Evolutionary conservation across 2,113 vertebrate genomes (phyloP), one percentile per base, ranked within the genome.

Genomic region (Ptilonorhynchus violaceus): DNA sequence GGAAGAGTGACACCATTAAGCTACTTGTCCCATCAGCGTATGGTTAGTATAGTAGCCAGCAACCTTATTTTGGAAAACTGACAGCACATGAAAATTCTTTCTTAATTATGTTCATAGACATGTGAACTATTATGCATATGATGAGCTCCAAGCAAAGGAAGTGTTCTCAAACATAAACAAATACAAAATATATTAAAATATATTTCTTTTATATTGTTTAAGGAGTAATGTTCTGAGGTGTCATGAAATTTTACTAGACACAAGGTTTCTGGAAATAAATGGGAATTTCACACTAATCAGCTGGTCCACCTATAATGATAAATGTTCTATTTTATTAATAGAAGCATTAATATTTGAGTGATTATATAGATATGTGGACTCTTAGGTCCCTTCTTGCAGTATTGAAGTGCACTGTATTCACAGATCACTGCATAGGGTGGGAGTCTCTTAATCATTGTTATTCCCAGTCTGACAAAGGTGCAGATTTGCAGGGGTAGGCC

Each of bases 281-380:
- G 13, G 37, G 15, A 66, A 68, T 73, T 85, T 62, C 41, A 50
- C 18, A 20, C 7, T 15, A 60, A 24, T 7, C 5, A 49, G 17
- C 4, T 47, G 4, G 15, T 47, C 21, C 3, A 7, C 3, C 0
- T 2, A 25, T 62, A 91, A 39, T n/a, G 30, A 25, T 27, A 66
- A 79, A 69, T 25, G 4, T 7, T 67, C 2, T 46, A 0, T 33
- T 64, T 76, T 72, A 59, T 73, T 14, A 62, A 37, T 9, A 53
- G 16, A 37, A 67, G 2, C 2, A 50, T 44, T 84, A 47, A 33
- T 9, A 67, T 81, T 50, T 12, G 3, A 63, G 55, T 58, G 2
- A 46, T 64, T 46, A 24, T 10, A 30, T 9, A 37, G 19, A 0
- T 21, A 22, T 69, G 20, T 20, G 24, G 12, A 88, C 50, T 72